Conservation (phyloP, 2,113 vertebrate genomes). For the Athene cunicularia region DNA sequence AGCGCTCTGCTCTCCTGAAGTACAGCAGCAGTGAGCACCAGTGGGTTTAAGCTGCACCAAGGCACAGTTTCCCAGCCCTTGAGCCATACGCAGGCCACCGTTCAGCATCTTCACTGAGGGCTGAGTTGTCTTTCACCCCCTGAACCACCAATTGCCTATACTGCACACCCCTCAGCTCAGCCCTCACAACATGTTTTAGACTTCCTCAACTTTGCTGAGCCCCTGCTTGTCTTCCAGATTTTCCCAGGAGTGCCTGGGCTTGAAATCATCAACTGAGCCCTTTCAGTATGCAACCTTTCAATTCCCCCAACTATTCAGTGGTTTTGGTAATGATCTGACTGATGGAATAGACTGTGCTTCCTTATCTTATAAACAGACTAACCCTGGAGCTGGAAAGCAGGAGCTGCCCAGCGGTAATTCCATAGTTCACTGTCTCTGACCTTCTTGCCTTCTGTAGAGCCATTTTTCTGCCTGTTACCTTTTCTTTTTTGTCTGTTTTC, state of each 20-base stretch:
- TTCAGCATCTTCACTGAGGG: neutral
- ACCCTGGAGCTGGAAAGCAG: neutral
- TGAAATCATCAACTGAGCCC: neutral
- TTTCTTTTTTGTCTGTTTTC: neutral
- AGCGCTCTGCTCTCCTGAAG: neutral
- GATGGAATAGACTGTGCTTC: neutral
- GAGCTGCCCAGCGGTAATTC: neutral
- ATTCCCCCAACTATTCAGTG: neutral
- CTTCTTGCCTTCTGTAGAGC: neutral
- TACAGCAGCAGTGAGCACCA: neutral
- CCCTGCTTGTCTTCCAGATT: neutral
- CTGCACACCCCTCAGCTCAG: neutral
- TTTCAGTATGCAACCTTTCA: neutral
- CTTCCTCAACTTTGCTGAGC: neutral
- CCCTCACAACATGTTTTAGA: neutral
- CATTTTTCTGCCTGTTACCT: neutral
- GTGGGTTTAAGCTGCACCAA: neutral
- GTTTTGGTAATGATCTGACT: neutral
- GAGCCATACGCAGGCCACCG: neutral
- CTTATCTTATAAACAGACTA: neutral
- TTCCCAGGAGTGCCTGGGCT: neutral
- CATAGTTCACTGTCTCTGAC: neutral
- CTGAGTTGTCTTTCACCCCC: neutral
- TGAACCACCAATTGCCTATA: rapidly evolving
- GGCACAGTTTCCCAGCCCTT: neutral